Base-by-base conservation (phyloP, 2,888 invertebrate species). In the Alviniconcha strummeri region DNA sequence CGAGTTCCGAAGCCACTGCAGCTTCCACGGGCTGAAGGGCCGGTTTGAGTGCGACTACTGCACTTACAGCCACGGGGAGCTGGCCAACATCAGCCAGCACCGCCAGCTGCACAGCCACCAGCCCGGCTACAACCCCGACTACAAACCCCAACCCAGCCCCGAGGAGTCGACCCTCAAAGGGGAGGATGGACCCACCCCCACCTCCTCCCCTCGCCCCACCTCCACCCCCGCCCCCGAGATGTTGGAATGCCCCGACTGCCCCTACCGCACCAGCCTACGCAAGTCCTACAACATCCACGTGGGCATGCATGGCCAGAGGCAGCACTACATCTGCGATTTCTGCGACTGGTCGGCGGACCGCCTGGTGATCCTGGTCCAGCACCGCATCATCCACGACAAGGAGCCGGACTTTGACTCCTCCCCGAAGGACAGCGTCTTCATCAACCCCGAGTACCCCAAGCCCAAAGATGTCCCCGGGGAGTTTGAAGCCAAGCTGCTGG, bases 321-420 rank as follows among this genome's bases (percentile, higher is more conserved):
- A 86, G 55, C 90, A 90, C 64, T 92, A 91, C 85, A 89, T 88
- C 55, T 92, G 92, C 86, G 91, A 92, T 83, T 90, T 88, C 84
- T 92, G 92, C 85, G 90, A 91, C 87, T 92, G 91, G 91, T 91
- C 91, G 85, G 88, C 90, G 52, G 90, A 92, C 82, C 84, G 90
- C 74, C 86, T 92, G 4, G 90, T 90, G 80, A 85, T 91, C 15
- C 83, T 92, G 80, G 90, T 89, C 84, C 90, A 91, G 75, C 92
- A 92, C 83, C 89, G 92, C 54, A 88, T 87, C 84, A 90, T 92
- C 8, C 92, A 92, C 84, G 81, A 87, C 11, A 82, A 84, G 74
- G 89, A 90, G 77, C 83, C 88, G 8, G 88, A 85, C 15, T 92
- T 87, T 79, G 85, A 88, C 72, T 85, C 87, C 3, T 87, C 86